Percentiles rank a stretch among this genome's conserved stretches.
These are phyloP conservation scores for Himalopsyche anomala DNA, from an alignment of 2,888 invertebrate genomes.

Conservation along the genomic window DNA sequence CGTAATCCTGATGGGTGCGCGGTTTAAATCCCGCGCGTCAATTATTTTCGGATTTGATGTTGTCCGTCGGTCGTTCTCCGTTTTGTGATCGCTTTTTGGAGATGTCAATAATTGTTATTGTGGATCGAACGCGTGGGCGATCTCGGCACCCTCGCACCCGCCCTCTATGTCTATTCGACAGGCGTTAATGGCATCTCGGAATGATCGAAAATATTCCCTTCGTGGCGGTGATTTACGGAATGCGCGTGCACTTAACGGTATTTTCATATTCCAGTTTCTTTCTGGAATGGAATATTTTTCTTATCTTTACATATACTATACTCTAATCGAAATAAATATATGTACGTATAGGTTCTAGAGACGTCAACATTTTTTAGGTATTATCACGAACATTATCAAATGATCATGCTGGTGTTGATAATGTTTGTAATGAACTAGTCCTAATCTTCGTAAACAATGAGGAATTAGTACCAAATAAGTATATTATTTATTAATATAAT, in stretches of 20 bases:
- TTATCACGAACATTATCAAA: too few species aligned
- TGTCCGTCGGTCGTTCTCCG: constrained; percentile 8
- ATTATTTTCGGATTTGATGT: constrained; percentile 60
- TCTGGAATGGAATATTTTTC: too few species aligned
- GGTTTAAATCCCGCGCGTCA: constrained; percentile 52
- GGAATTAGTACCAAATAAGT: too few species aligned
- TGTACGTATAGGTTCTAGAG: too few species aligned
- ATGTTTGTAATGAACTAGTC: too few species aligned
- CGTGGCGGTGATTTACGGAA: constrained; percentile 3
- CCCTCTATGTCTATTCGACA: constrained; percentile 49
- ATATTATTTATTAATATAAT: too few species aligned
- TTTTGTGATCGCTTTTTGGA: neutral
- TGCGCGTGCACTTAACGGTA: constrained; percentile 29
- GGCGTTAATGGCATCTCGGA: constrained; percentile 54
- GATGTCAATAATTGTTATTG: constrained; percentile 10
- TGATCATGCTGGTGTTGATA: too few species aligned
- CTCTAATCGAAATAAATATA: too few species aligned
- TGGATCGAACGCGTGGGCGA: constrained; percentile 12
- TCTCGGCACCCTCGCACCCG: neutral
- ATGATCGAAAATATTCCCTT: constrained; percentile 32
- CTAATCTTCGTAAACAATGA: too few species aligned
- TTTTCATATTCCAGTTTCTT: neutral
- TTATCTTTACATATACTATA: too few species aligned
- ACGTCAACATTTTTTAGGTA: too few species aligned
- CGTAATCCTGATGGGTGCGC: too few species aligned